Base-by-base conservation (phyloP, 2,888 invertebrate genomes). In the Alitta virens region DNA sequence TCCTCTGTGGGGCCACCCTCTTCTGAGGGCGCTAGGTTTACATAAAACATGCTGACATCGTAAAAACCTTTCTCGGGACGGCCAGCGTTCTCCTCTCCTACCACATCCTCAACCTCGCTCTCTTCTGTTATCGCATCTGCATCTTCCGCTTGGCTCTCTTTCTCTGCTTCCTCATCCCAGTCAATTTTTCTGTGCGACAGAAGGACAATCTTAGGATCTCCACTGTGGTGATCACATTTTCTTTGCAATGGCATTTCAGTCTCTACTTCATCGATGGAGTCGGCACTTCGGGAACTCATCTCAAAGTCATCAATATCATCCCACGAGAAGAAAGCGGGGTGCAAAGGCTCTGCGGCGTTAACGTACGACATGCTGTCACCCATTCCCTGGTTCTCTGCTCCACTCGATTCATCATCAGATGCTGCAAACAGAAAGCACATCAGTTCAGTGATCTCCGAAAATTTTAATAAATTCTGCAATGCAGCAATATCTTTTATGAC, bases 271-370 rank as follows among this genome's bases (percentile, higher is more conserved):
- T 73, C 71, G 0, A 71, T 56, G 5, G 70, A 71, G 27, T 75
- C 77, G 7, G 76, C 75, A 69, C 74, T 76, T 53, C 74, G 72
- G 0, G 75, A 76, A 56, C 70, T 73, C 14, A 67, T 69, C 60
- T 76, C 77, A 42, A 73, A 61, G 50, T 76, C 76, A n/a, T 65
- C 65, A n/a, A 56, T 26, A 52, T 62, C 43, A 9, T 62, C 65
- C 52, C 59, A 38, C 21, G n/a, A 7, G 33, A 27, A 24, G 25
- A n/a, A 26, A 21, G 25, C n/a, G 12, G 18, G 50, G 51, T 9
- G 16, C 25, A 12, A 21, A 27, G 25, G 21, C 3, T 18, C 26
- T 14, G 25, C 53, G 38, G 53, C 12, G 60, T 60, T 23, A 7
- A n/a, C 16, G 14, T 52, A 12, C 16, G 18, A 12, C 21, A 21